A percentile compares a stretch with the other conserved stretches of the same genome.
phyloP scores from a whole-genome alignment of 2,797 vertebrate species.

The Naso thynnoides region DNA sequence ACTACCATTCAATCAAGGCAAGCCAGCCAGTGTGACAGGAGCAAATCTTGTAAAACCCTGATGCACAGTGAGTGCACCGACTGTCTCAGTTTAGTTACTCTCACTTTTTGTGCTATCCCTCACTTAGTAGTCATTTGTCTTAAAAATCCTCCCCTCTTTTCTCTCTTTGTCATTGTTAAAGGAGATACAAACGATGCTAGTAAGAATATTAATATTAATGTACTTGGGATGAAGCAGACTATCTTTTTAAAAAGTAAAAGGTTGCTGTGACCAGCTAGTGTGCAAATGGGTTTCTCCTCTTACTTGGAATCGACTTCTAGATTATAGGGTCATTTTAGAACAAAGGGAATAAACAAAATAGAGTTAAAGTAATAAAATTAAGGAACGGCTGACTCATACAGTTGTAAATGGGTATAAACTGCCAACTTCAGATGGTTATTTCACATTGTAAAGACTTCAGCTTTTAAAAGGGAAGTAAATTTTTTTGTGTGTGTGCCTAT shows the following conservation, averaged over 20 bases:
- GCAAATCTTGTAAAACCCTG: slow-evolving; percentile 34
- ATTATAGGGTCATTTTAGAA: slow-evolving; percentile 59
- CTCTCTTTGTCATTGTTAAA: neutral
- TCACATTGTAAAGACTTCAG: slow-evolving; percentile 71
- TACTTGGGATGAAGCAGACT: slow-evolving; percentile 18
- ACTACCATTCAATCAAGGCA: slow-evolving; percentile 36
- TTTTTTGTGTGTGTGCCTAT: slow-evolving; percentile 23
- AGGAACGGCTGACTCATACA: slow-evolving; percentile 70
- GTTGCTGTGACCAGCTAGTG: slow-evolving; percentile 29
- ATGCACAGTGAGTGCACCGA: slow-evolving; percentile 22
- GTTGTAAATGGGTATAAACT: slow-evolving; percentile 62
- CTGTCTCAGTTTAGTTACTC: slow-evolving; percentile 20
- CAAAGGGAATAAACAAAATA: slow-evolving; percentile 68
- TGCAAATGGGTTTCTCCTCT: slow-evolving; percentile 45
- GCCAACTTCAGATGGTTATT: slow-evolving; percentile 62
- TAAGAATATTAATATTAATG: slow-evolving; percentile 39
- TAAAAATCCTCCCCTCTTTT: slow-evolving; percentile 1
- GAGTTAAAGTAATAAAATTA: slow-evolving; percentile 70
- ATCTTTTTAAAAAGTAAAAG: slow-evolving; percentile 35
- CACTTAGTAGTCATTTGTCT: slow-evolving; percentile 4
- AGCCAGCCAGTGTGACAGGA: slow-evolving; percentile 16
- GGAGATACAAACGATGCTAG: neutral
- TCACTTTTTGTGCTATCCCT: neutral
- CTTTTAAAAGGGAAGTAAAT: slow-evolving; percentile 27
- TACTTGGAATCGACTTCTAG: slow-evolving; percentile 29